Conservation (phyloP, 2,888 invertebrate species). For the Gortyna flavago region DNA sequence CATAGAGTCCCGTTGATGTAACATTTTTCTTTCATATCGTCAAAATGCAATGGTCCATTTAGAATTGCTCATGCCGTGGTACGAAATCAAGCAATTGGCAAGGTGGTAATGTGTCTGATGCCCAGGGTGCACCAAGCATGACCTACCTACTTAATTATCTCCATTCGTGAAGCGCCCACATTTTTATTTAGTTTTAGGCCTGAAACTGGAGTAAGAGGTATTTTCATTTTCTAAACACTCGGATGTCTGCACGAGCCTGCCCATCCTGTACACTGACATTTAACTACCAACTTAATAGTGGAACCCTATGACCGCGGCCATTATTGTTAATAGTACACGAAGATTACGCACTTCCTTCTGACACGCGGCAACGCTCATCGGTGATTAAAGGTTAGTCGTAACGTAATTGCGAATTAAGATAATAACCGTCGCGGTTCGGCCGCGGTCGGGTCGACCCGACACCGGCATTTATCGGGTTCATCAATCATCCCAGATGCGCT, state of each 20-base stretch:
- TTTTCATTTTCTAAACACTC: background rate
- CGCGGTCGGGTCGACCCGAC: conserved; percentile 56
- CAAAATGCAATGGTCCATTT: background rate
- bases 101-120: background rate
- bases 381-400: conserved; percentile 75
- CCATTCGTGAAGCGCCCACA: background rate
- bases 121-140: background rate
- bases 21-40: background rate
- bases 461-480: conserved; percentile 65
- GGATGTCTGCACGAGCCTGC: background rate
- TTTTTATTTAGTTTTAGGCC: background rate
- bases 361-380: conserved; percentile 58
- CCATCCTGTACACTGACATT: background rate
- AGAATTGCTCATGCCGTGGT: background rate
- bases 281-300: background rate
- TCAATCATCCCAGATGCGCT: conserved; percentile 68
- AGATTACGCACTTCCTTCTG: conserved; percentile 27
- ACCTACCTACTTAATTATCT: background rate
- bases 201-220: background rate
- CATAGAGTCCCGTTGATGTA: background rate
- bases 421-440: conserved; percentile 67
- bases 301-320: background rate
- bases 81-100: background rate
- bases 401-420: conserved; percentile 76
- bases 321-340: conserved; percentile 18